Conservation (phyloP, 2,113 vertebrate genomes). For the Pterophyllum scalare region DNA sequence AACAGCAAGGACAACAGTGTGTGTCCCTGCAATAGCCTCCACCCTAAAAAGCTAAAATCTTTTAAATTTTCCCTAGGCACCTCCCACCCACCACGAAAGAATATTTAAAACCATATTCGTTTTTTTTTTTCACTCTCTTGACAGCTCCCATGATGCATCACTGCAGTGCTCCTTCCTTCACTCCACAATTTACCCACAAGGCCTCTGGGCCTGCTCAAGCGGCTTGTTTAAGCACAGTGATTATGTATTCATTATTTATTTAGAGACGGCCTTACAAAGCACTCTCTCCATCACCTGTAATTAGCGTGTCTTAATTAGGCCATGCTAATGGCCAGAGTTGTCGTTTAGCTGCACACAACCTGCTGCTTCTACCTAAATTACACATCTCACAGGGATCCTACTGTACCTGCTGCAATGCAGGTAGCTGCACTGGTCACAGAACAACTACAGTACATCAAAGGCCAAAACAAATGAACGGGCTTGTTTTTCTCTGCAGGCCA, state of each 20-base stretch:
- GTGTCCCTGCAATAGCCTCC: not conserved
- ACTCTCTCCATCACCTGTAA: conserved; percentile 79
- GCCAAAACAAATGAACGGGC: not conserved
- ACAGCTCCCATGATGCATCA: conserved; percentile 71
- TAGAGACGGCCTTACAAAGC: conserved; percentile 61
- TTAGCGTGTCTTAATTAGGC: conserved; percentile 77
- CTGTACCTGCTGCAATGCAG: conserved; percentile 43
- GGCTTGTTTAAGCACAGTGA: conserved; percentile 74
- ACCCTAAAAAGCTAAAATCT: conserved; percentile 9
- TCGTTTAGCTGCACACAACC: conserved; percentile 67
- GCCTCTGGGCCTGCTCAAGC: conserved; percentile 63
- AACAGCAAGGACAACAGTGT: not conserved
- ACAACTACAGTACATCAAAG: conserved; percentile 2
- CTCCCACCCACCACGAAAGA: conserved; percentile 56
- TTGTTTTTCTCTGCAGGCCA: not conserved
- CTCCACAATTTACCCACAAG: conserved; percentile 56
- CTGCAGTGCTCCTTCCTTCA: conserved; percentile 43
- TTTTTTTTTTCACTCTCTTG: conserved; percentile 39
- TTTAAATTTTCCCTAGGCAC: conserved; percentile 50
- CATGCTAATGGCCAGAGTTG: conserved; percentile 71
- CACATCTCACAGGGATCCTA: conserved; percentile 61
- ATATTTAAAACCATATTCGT: conserved; percentile 71
- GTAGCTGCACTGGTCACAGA: not conserved
- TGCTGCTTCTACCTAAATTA: conserved; percentile 68
- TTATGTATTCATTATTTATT: conserved; percentile 81